phyloP scores from a whole-genome alignment of 2,888 invertebrate genomes.

The Ganaspis brasiliensis region DNA sequence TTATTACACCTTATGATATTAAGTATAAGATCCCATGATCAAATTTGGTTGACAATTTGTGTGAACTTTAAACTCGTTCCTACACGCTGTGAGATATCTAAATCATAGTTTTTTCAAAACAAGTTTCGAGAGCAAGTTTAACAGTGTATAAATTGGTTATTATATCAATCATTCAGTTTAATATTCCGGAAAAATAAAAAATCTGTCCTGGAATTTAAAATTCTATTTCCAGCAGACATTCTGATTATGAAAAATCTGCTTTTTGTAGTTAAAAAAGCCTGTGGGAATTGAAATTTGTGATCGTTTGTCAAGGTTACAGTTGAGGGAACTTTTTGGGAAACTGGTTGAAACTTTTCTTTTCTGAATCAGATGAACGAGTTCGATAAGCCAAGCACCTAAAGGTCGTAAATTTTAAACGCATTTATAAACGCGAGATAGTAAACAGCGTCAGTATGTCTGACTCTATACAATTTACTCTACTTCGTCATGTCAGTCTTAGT shows the following conservation, averaged over 20 bases:
- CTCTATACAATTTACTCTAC: slow-evolving; percentile 20
- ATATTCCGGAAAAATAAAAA: no score
- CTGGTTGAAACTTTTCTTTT: slow-evolving; percentile 14
- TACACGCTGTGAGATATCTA: no score
- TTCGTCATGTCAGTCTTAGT: slow-evolving; percentile 38
- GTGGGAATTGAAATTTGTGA: slow-evolving; percentile 2
- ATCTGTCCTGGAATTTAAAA: no score
- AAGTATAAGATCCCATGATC: no score
- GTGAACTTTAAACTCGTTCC: no score
- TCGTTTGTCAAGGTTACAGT: slow-evolving; percentile 20
- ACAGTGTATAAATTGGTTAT: no score
- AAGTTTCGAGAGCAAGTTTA: no score
- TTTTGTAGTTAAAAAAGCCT: not conserved
- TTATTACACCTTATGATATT: no score
- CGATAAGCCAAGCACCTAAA: slow-evolving; percentile 23
- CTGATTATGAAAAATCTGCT: not conserved
- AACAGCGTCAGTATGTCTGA: slow-evolving; percentile 41
- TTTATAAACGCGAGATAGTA: slow-evolving; percentile 35
- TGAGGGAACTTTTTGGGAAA: not conserved
- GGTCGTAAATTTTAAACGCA: slow-evolving; percentile 13
- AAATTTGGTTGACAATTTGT: no score
- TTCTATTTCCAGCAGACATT: no score
- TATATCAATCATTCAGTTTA: no score
- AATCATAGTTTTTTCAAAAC: no score
- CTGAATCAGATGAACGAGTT: slow-evolving; percentile 23